These are phyloP conservation scores for Dolichallabes microphthalmus DNA, from an alignment of 2,113 vertebrate species.

Conservation along the genomic window DNA sequence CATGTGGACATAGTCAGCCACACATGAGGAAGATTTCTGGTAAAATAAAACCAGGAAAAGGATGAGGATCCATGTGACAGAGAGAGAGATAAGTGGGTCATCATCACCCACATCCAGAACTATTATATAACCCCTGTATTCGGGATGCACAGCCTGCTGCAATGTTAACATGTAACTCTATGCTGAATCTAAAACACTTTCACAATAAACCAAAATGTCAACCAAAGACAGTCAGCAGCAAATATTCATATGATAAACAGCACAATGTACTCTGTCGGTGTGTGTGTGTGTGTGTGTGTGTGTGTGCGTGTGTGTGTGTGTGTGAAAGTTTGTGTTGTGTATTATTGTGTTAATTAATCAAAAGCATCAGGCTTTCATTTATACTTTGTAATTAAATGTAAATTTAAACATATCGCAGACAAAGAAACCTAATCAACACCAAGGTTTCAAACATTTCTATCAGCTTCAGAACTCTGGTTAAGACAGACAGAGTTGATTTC, in stretches of 20 bases:
- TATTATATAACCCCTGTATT: constrained; percentile 31
- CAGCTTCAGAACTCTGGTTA: background rate
- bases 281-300: background rate
- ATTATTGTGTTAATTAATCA: constrained; percentile 18
- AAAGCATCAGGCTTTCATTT: background rate
- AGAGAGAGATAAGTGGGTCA: constrained; percentile 28
- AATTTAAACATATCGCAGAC: background rate
- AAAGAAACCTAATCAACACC: background rate
- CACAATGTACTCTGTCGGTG: no score
- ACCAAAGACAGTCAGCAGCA: background rate
- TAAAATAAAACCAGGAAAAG: constrained; percentile 11
- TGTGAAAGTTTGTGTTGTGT: background rate
- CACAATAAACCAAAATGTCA: background rate
- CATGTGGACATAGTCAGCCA: constrained; percentile 1
- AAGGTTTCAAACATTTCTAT: constrained; percentile 2
- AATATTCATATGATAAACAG: background rate
- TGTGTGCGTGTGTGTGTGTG: no score
- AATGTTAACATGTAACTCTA: background rate
- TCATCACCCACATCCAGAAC: constrained; percentile 13
- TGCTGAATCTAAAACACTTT: background rate
- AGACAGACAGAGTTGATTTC: background rate
- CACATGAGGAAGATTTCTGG: background rate
- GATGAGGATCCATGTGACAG: background rate
- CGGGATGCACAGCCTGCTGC: background rate
- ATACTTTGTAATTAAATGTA: background rate